These are phyloP conservation scores for Microcebus tavaratra DNA, from an alignment of 2,113 vertebrate genomes.

Conservation along the genomic window DNA sequence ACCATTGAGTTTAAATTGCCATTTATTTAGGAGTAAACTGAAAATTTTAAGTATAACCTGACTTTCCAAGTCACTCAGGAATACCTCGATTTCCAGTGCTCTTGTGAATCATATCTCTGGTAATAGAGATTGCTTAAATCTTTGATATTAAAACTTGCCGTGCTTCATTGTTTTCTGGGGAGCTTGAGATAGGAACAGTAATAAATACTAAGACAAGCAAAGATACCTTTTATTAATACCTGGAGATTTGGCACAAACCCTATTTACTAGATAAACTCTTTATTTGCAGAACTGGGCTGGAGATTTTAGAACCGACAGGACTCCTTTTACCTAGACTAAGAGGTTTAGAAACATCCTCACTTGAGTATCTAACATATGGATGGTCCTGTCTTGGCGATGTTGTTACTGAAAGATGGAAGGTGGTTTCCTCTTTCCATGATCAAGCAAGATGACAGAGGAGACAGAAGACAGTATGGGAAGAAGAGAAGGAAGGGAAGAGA, in stretches of 20 bases:
- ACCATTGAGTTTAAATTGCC: not conserved
- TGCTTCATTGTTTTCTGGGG: not conserved
- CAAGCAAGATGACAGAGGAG: not conserved
- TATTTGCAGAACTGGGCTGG: not conserved
- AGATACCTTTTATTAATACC: not conserved
- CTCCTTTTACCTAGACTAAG: not conserved
- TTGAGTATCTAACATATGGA: not conserved
- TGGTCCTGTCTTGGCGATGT: not conserved
- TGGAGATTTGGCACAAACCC: not conserved
- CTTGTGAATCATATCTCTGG: not conserved
- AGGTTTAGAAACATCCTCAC: not conserved
- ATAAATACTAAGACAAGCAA: not conserved
- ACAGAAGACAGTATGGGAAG: not conserved
- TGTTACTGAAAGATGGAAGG: not conserved
- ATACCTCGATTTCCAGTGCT: not conserved
- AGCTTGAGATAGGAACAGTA: not conserved
- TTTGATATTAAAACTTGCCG: not conserved
- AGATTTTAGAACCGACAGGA: not conserved
- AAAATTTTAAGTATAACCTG: not conserved
- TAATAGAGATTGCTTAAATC: not conserved
- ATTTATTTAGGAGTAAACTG: not conserved
- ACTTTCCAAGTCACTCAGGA: not conserved
- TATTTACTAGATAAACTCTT: not conserved
- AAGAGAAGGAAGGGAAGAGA: accelerated
- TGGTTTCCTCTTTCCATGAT: not conserved